These are phyloP conservation scores for Nebria brevicollis DNA, from an alignment of 2,888 invertebrate genomes.

Conservation along the genomic window DNA sequence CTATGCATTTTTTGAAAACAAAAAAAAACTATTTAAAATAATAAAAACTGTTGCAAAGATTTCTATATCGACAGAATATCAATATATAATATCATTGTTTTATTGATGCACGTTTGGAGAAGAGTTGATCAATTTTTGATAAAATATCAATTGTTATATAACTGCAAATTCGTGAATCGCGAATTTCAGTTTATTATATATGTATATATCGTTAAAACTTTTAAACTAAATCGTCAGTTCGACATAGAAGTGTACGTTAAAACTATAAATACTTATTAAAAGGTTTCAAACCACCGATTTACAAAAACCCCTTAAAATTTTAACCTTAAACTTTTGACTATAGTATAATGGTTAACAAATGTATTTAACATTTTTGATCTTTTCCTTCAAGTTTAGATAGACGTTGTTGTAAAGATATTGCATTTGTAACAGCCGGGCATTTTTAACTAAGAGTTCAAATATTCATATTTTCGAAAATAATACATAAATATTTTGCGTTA, in stretches of 20 bases:
- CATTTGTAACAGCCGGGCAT: neutral
- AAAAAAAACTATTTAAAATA: neutral
- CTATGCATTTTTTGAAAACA: neutral
- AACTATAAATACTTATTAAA: neutral
- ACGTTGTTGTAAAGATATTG: neutral
- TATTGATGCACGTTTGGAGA: neutral
- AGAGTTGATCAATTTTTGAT: neutral
- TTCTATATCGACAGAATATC: neutral
- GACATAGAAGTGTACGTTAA: neutral
- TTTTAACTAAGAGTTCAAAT: neutral
- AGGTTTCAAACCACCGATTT: neutral
- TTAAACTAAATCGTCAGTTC: neutral
- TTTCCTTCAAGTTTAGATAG: neutral
- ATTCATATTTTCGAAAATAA: neutral
- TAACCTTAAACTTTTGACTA: neutral
- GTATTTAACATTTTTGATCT: neutral
- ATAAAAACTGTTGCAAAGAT: neutral
- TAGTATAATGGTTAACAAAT: neutral
- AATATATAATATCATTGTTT: neutral
- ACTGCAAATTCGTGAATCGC: neutral
- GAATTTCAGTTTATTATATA: neutral
- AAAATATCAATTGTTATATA: slow-evolving; percentile 1
- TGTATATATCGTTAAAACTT: slow-evolving; percentile 1
- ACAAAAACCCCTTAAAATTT: neutral
- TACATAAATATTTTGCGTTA: slow-evolving; percentile 1